These are phyloP conservation scores for Raja brachyura DNA, from an alignment of 2,113 vertebrate species.

Conservation along the genomic window DNA sequence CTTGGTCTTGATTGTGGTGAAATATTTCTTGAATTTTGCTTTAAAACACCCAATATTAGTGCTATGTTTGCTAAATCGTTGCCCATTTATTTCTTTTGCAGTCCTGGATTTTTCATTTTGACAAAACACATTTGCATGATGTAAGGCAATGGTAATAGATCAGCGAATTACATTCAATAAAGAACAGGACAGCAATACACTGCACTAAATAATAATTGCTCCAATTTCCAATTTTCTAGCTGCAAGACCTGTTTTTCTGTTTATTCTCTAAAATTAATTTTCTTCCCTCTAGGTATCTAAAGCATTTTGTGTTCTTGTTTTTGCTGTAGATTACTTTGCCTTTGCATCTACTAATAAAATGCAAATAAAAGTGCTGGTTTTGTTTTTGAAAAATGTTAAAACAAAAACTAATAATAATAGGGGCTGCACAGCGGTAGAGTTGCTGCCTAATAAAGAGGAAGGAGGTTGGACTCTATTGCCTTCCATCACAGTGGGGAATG, in stretches of 20 bases:
- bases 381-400: slow-evolving; percentile 41
- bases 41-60: slow-evolving; percentile 21
- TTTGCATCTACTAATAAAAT: slow-evolving; percentile 74
- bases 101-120: slow-evolving; percentile 28
- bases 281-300: slow-evolving; percentile 58
- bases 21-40: not conserved
- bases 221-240: slow-evolving; percentile 51
- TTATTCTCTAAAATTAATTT: slow-evolving; percentile 50
- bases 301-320: slow-evolving; percentile 65
- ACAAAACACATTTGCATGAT: slow-evolving; percentile 30
- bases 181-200: slow-evolving; percentile 60
- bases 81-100: slow-evolving; percentile 30
- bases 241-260: slow-evolving; percentile 49
- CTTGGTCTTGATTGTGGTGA: not conserved
- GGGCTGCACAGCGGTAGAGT: too few relatives aligned
- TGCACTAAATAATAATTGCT: slow-evolving; percentile 53
- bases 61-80: slow-evolving; percentile 15
- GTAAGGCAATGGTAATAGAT: slow-evolving; percentile 23
- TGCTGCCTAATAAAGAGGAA: too few relatives aligned
- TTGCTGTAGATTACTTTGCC: slow-evolving; percentile 57
- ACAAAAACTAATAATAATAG: too few relatives aligned
- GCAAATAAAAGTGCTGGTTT: slow-evolving; percentile 56
- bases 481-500: too few relatives aligned
- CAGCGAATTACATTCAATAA: slow-evolving; percentile 11
- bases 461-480: too few relatives aligned